Evolutionary conservation across 2,888 invertebrate genomes (phyloP), one percentile per base, ranked within the genome.

Genomic region (Euproctis similis): DNA sequence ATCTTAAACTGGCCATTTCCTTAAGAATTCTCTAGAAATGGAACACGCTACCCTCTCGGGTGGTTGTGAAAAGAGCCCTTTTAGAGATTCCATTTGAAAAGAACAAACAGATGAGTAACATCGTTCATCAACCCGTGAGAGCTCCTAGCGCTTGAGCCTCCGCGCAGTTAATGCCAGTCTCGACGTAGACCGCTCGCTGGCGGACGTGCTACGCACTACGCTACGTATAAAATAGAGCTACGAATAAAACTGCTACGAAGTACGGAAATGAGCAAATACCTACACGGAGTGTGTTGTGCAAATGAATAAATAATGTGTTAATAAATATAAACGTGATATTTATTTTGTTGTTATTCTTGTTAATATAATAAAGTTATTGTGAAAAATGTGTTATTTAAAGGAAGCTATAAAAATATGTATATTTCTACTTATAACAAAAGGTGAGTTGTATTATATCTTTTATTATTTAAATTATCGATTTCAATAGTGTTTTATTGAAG

Each of bases 31-130:
- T 34, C 39, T 29, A 29, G 29, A 55, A 55, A 46, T 46, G 34
- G 44, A 40, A 53, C 46, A 44, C 36, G 50, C 39, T 42, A 38
- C 40, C 43, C 42, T 45, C 52, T 54, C 51, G 50, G 44, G 46
- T 29, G 49, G 44, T 48, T 50, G 52, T 57, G 53, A 60, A 63
- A 60, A 50, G 56, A 52, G 43, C 49, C 37, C 49, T 41, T 46
- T 51, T 45, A 49, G 50, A 55, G 53, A 51, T 51, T 59, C 48
- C 51, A 49, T 62, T 61, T 57, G 54, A 57, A 60, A 55, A 55
- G 52, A 60, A 56, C 58, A 63, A 64, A 63, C 64, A 61, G 57
- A 65, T 56, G 58, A 58, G 57, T 57, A 56, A 56, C 51, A 52
- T 42, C 55, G 54, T 58, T 59, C 61, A 53, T 52, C 53, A 47